Conservation (phyloP, 2,113 vertebrate species). For the Tychaedon coryphoeus region DNA sequence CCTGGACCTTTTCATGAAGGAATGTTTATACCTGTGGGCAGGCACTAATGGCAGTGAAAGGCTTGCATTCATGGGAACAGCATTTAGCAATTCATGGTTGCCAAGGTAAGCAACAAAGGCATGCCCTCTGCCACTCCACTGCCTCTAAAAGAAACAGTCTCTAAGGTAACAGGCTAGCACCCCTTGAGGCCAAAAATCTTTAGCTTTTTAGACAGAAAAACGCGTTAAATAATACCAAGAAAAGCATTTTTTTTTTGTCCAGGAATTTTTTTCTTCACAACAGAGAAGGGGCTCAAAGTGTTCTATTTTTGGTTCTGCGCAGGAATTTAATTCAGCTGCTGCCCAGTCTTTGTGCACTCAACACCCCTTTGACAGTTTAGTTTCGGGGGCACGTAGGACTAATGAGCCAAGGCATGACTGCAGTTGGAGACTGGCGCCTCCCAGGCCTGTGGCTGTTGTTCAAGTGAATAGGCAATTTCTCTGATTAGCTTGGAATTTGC, state of each 20-base stretch:
- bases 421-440: slow-evolving; percentile 25
- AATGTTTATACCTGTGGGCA: slow-evolving; percentile 80
- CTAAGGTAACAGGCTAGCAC: slow-evolving; percentile 74
- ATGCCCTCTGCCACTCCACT: slow-evolving; percentile 72
- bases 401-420: slow-evolving; percentile 58
- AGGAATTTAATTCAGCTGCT: slow-evolving; percentile 65
- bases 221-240: slow-evolving; percentile 59
- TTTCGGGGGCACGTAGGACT: slow-evolving; percentile 40
- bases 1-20: slow-evolving; percentile 69
- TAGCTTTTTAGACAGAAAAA: slow-evolving; percentile 65
- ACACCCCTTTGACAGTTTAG: slow-evolving; percentile 51
- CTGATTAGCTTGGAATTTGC: slow-evolving; percentile 54
- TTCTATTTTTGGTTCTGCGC: slow-evolving; percentile 48
- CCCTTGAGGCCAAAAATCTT: slow-evolving; percentile 72
- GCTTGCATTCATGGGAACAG: slow-evolving; percentile 79
- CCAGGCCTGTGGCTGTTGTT: slow-evolving; percentile 42
- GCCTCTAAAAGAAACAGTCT: slow-evolving; percentile 75
- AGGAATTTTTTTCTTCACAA: slow-evolving; percentile 20
- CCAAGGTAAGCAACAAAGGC: slow-evolving; percentile 83
- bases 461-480: slow-evolving; percentile 50
- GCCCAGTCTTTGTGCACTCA: slow-evolving; percentile 21
- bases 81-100: slow-evolving; percentile 67
- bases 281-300: slow-evolving; percentile 29
- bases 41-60: slow-evolving; percentile 77
- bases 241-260: slow-evolving; percentile 49